Percentiles rank a stretch among this genome's conserved stretches.
phyloP scores from a whole-genome alignment of 2,113 vertebrate species.

The Sphyrna mokarran region DNA sequence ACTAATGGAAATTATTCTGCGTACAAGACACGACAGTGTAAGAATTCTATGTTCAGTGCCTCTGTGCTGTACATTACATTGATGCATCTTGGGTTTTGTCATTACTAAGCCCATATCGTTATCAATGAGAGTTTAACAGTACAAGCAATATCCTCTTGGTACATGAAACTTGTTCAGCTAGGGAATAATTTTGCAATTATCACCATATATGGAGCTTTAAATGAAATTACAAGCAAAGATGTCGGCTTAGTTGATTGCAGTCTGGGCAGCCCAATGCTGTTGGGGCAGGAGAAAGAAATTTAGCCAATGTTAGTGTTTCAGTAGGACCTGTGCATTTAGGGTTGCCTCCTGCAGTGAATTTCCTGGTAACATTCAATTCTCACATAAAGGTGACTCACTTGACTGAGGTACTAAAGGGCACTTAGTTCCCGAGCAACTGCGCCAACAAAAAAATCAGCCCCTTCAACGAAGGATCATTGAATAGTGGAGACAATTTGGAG shows the following conservation, averaged over 20 bases:
- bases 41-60: neutral
- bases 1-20: neutral
- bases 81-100: neutral
- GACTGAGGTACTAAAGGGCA: neutral
- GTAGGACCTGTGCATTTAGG: neutral
- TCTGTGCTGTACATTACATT: neutral
- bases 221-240: neutral
- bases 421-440: neutral
- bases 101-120: neutral
- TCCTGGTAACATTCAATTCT: neutral
- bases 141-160: neutral
- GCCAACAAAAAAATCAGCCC: neutral
- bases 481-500: neutral
- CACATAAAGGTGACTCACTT: neutral
- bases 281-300: neutral
- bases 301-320: neutral
- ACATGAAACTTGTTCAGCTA: neutral
- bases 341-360: neutral
- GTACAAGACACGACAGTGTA: neutral
- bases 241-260: neutral
- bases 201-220: neutral
- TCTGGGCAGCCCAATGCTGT: neutral
- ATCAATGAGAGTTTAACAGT: neutral
- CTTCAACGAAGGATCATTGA: neutral
- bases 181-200: neutral